These are phyloP conservation scores for Megaceryle maxima DNA, from an alignment of 2,113 vertebrate genomes.

Conservation along the genomic window DNA sequence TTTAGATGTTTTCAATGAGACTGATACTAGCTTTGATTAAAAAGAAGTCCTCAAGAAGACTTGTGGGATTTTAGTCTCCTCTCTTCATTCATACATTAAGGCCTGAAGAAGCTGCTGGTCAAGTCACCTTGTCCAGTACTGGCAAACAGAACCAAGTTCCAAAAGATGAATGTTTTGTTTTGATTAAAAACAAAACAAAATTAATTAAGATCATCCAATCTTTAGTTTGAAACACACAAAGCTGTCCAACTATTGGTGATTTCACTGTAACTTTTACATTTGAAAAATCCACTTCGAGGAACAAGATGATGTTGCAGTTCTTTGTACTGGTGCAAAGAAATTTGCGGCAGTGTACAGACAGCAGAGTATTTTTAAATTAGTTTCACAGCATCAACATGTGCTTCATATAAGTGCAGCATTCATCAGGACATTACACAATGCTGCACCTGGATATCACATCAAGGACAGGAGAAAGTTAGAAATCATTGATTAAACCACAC, in stretches of 20 bases:
- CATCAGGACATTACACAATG: background rate
- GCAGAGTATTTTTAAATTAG: background rate
- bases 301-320: background rate
- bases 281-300: background rate
- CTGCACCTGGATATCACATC: background rate
- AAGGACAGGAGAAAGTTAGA: background rate
- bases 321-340: background rate
- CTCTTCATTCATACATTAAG: background rate
- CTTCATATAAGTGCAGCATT: fast-evolving
- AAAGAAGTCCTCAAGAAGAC: background rate
- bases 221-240: background rate
- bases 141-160: background rate
- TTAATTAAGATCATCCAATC: no score
- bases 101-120: background rate
- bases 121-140: background rate
- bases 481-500: background rate
- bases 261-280: fast-evolving
- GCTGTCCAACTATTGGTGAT: no score
- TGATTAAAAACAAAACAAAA: background rate
- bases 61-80: background rate
- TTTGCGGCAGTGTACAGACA: fast-evolving
- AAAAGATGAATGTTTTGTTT: background rate
- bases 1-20: background rate
- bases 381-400: background rate
- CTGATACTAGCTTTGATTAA: background rate